Evolutionary conservation across 2,113 vertebrate species (phyloP).

Genomic region (Chaetodon auriga): DNA sequence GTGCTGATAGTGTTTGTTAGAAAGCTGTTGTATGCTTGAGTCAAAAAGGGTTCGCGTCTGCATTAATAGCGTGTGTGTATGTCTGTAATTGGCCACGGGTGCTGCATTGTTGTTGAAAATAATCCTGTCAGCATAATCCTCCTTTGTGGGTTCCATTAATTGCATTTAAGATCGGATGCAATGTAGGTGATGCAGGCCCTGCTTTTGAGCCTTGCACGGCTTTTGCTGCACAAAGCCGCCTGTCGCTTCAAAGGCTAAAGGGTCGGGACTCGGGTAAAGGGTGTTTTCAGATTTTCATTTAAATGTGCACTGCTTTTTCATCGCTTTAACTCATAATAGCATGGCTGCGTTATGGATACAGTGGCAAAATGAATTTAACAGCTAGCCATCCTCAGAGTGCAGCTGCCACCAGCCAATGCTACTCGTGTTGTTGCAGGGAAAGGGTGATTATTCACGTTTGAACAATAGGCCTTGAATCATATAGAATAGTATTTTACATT

Average conservation of each 20-base stretch:
- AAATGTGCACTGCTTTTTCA: conserved; percentile 58
- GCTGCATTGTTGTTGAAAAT: conserved; percentile 78
- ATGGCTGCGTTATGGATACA: conserved; percentile 35
- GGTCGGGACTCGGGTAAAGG: conserved; percentile 31
- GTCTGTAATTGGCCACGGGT: conserved; percentile 66
- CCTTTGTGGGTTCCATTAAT: conserved; percentile 80
- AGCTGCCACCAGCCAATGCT: conserved; percentile 28
- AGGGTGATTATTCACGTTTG: background rate
- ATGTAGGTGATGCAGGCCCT: conserved; percentile 74
- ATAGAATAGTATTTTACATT: background rate
- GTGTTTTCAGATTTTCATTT: conserved; percentile 70
- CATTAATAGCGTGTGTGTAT: conserved; percentile 47
- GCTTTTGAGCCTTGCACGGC: conserved; percentile 53
- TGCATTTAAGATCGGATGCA: conserved; percentile 76
- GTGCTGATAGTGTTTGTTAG: conserved; percentile 28
- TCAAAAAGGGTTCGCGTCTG: conserved; percentile 45
- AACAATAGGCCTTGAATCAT: conserved; percentile 12
- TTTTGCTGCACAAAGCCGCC: conserved; percentile 58
- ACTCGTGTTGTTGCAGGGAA: background rate
- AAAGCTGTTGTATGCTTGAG: conserved; percentile 49
- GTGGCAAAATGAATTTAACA: conserved; percentile 37
- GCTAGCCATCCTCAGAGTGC: conserved; percentile 13
- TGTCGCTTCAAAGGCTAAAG: conserved; percentile 67
- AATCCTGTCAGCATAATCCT: conserved; percentile 78
- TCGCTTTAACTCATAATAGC: conserved; percentile 29